phyloP scores from a whole-genome alignment of 37 sponge, comb jelly and placozoan genomes.

The Amphimedon queenslandica region DNA sequence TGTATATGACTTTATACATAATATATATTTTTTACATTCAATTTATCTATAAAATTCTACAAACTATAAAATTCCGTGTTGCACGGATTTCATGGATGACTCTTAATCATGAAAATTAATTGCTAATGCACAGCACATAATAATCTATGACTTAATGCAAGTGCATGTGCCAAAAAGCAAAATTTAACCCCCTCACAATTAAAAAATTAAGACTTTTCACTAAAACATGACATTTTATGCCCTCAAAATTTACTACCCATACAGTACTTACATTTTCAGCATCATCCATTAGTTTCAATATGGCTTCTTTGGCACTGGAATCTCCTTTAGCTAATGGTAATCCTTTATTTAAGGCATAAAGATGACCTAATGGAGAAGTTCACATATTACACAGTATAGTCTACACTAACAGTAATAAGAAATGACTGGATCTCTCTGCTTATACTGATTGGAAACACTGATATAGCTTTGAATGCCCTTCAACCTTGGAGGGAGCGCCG shows the following conservation, averaged over 20 bases:
- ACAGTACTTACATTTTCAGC: conserved; percentile 50
- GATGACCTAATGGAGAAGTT: conserved; percentile 30
- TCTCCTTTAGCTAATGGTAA: conserved; percentile 38
- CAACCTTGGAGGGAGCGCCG: conserved; percentile 34
- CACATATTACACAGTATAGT: background rate
- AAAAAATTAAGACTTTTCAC: no score
- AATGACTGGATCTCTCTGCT: conserved; percentile 64
- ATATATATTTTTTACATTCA: no score
- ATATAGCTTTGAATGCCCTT: conserved; percentile 65
- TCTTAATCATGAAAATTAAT: no score
- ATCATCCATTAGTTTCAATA: conserved; percentile 56
- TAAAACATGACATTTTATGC: background rate
- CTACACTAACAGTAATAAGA: conserved; percentile 75
- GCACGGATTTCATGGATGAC: no score
- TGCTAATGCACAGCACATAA: no score
- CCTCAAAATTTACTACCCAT: background rate
- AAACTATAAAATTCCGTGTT: no score
- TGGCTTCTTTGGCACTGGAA: conserved; percentile 44
- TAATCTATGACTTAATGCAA: no score
- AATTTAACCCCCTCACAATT: no score
- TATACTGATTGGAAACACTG: conserved; percentile 63
- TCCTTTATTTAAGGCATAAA: conserved; percentile 72
- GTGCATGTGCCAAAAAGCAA: no score
- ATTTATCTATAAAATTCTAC: no score
- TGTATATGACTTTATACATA: no score